phyloP scores from a whole-genome alignment of 2,113 vertebrate genomes.

The Struthio camelus region DNA sequence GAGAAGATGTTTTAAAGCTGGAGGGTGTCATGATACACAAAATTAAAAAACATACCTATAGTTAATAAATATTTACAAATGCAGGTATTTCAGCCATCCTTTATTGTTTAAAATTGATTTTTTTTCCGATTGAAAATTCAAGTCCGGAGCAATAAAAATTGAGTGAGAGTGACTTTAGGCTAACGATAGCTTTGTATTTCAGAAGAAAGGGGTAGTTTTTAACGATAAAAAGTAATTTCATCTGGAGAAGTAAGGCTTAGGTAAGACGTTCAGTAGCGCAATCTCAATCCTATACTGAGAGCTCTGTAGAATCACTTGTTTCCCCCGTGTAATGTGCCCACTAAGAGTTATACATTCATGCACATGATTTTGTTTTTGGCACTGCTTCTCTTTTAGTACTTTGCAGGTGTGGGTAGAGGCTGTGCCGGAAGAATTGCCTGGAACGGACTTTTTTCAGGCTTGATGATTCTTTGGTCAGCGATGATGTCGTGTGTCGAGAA shows the following conservation, averaged over 20 bases:
- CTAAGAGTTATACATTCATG: accelerated
- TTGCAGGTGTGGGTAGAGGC: not conserved
- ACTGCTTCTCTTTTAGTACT: accelerated
- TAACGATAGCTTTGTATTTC: not conserved
- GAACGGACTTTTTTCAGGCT: not conserved
- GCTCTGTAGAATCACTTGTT: not conserved
- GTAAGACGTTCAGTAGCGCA: not conserved
- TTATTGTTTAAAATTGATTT: not conserved
- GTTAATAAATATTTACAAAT: not conserved
- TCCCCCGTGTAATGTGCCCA: not conserved
- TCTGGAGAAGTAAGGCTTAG: not conserved
- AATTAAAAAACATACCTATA: not conserved
- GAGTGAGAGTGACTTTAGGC: not conserved
- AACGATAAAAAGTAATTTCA: not conserved
- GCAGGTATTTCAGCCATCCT: not conserved
- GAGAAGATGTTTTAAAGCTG: not conserved
- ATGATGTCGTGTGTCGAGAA: not conserved
- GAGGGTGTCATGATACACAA: not conserved
- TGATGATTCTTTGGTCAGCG: not conserved
- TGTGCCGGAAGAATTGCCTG: not conserved
- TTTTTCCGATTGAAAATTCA: not conserved
- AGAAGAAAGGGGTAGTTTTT: not conserved
- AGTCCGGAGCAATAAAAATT: not conserved
- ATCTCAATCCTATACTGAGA: not conserved
- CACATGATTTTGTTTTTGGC: not conserved